These are phyloP conservation scores for Cacatua alba DNA, from an alignment of 2,113 vertebrate genomes.

Conservation along the genomic window DNA sequence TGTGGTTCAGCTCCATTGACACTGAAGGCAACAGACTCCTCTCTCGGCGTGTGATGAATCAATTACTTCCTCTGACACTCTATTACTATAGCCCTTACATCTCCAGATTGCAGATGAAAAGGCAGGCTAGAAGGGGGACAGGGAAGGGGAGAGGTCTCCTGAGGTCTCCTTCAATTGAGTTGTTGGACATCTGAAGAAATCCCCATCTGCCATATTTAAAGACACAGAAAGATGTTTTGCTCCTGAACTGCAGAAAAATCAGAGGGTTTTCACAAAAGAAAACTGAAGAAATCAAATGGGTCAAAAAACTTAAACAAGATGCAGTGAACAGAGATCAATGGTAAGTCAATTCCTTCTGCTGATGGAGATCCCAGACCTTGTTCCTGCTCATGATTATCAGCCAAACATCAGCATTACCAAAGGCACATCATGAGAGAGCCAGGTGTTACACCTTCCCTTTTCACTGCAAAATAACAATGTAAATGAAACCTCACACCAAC, in stretches of 20 bases:
- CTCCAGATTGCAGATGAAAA: slow-evolving; percentile 70
- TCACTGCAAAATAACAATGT: not conserved
- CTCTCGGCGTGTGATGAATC: slow-evolving; percentile 72
- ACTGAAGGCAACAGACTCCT: slow-evolving; percentile 74
- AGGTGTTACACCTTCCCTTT: not conserved
- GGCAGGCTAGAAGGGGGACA: slow-evolving; percentile 52
- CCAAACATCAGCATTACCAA: not conserved
- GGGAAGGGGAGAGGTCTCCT: slow-evolving; percentile 26
- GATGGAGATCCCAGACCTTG: slow-evolving; percentile 23
- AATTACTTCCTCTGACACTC: slow-evolving; percentile 79
- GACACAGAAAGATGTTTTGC: slow-evolving; percentile 53
- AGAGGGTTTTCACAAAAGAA: slow-evolving; percentile 30
- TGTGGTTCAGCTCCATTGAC: slow-evolving; percentile 77
- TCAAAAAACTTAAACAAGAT: slow-evolving; percentile 22
- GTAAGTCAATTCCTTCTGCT: not conserved
- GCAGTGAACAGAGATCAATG: not conserved
- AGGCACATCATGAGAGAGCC: not conserved
- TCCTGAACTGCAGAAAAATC: slow-evolving; percentile 58
- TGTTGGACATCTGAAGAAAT: slow-evolving; percentile 55
- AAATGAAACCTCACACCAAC: not conserved
- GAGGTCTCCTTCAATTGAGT: slow-evolving; percentile 51
- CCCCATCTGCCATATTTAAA: slow-evolving; percentile 58
- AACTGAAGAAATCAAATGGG: slow-evolving; percentile 51
- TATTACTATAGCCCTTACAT: slow-evolving; percentile 70
- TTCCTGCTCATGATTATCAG: not conserved